phyloP scores from a whole-genome alignment of 2,113 vertebrate genomes.

The Oncorhynchus mykiss region DNA sequence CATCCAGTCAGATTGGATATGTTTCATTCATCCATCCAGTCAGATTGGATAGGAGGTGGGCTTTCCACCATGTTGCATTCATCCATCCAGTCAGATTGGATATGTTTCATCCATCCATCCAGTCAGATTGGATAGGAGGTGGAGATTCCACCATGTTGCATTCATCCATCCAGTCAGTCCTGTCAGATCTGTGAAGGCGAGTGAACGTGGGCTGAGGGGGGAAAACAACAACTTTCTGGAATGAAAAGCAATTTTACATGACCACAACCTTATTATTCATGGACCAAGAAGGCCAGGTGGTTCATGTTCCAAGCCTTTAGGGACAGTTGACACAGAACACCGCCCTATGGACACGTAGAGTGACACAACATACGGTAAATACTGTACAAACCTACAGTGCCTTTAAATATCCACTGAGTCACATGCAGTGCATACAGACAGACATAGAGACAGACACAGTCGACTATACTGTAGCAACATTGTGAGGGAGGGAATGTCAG shows the following conservation, averaged over 20 bases:
- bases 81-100: too few relatives aligned
- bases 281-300: constrained; percentile 35
- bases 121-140: too few relatives aligned
- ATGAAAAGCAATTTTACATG: neutral
- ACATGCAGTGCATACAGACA: constrained; percentile 6
- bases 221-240: too few relatives aligned
- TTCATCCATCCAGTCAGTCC: too few relatives aligned
- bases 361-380: constrained; percentile 2
- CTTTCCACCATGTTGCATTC: too few relatives aligned
- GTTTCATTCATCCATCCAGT: too few relatives aligned
- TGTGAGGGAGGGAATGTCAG: neutral
- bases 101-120: too few relatives aligned
- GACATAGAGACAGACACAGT: neutral
- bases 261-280: constrained; percentile 27
- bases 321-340: constrained; percentile 10
- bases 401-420: neutral
- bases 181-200: too few relatives aligned
- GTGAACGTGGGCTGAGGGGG: too few relatives aligned
- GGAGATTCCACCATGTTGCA: too few relatives aligned
- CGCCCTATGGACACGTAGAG: constrained; percentile 24
- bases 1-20: too few relatives aligned
- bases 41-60: too few relatives aligned
- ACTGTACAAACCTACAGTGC: constrained; percentile 13
- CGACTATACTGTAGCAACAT: neutral
- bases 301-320: constrained; percentile 23